phyloP scores from a whole-genome alignment of 2,113 vertebrate species.

The Sinocyclocheilus rhinocerous region DNA sequence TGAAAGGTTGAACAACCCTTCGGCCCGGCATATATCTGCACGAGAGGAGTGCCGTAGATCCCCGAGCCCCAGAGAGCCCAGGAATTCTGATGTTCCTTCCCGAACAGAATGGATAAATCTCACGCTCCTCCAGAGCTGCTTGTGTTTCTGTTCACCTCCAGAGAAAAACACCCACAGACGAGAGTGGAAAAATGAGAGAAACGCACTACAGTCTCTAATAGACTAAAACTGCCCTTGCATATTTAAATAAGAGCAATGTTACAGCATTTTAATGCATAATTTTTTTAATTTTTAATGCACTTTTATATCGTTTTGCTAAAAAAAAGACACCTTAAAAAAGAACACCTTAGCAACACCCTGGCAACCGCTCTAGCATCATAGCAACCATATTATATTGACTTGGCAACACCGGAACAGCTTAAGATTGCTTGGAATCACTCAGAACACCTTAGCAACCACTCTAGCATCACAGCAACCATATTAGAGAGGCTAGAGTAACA shows the following conservation, averaged over 20 bases:
- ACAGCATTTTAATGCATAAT: too few species aligned
- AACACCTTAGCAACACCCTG: background rate
- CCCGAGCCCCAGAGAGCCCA: constrained; percentile 49
- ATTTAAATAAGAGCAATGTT: too few species aligned
- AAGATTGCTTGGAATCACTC: background rate
- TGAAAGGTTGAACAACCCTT: constrained; percentile 51
- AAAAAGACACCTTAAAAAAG: too few species aligned
- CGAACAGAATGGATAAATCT: constrained; percentile 46
- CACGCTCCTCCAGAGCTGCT: constrained; percentile 22
- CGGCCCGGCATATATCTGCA: constrained; percentile 51
- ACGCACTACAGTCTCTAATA: too few species aligned
- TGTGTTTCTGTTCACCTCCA: constrained; percentile 10
- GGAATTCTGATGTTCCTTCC: constrained; percentile 43
- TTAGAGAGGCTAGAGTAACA: too few species aligned
- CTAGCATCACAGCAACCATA: too few species aligned
- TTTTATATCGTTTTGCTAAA: too few species aligned
- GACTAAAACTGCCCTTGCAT: too few species aligned
- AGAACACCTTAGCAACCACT: too few species aligned
- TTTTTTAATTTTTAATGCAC: too few species aligned
- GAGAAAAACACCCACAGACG: constrained; percentile 30
- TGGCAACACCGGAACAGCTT: background rate
- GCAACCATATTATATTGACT: background rate
- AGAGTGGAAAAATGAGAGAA: background rate
- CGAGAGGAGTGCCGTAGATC: constrained; percentile 48
- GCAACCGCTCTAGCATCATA: background rate